These are phyloP conservation scores for Mythimna ferrago DNA, from an alignment of 2,888 invertebrate species.

Conservation along the genomic window DNA sequence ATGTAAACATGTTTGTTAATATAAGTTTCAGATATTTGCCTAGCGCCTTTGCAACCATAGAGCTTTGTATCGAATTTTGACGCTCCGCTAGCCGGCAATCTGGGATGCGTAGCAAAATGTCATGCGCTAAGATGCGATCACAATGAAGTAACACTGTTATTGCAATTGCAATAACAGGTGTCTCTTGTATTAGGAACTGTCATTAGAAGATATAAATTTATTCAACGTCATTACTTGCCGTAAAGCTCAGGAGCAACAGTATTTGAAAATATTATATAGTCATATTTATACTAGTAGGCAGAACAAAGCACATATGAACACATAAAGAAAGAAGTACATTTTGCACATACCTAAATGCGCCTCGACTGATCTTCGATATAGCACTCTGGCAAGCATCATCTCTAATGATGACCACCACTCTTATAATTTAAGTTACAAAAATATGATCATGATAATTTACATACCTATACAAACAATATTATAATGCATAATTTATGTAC, in stretches of 20 bases:
- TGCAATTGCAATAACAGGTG: neutral
- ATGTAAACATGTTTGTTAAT: neutral
- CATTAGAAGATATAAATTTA: neutral
- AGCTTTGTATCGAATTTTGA: neutral
- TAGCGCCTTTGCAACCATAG: neutral
- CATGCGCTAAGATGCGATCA: neutral
- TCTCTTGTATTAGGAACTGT: neutral
- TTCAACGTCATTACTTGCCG: neutral
- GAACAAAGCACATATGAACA: neutral
- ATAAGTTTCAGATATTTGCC: neutral
- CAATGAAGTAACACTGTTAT: neutral
- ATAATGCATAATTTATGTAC: slow-evolving; percentile 40
- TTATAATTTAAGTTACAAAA: slow-evolving; percentile 21
- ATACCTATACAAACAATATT: slow-evolving; percentile 28
- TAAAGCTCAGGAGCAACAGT: neutral
- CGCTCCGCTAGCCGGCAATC: neutral
- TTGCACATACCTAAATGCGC: neutral
- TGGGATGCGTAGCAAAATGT: neutral
- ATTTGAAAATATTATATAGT: neutral
- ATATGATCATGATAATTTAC: slow-evolving; percentile 35
- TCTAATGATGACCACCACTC: neutral
- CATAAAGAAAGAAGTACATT: neutral
- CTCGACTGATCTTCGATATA: neutral
- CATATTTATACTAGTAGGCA: neutral
- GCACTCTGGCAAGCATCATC: neutral